Conservation (phyloP, 2,113 vertebrate species). For the Calonectris borealis region DNA sequence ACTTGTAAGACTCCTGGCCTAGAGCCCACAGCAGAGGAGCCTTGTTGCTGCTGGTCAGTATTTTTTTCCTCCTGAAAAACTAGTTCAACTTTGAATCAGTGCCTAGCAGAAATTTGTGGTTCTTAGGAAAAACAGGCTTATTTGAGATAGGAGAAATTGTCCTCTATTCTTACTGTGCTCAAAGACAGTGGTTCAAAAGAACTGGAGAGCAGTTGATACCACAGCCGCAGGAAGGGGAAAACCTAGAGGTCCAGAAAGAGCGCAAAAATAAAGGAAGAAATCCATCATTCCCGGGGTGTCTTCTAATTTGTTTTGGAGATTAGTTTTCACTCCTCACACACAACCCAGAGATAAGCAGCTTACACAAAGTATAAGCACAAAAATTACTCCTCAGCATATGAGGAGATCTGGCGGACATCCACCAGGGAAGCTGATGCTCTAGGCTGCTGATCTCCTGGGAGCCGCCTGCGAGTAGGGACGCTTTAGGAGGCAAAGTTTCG, state of each 20-base stretch:
- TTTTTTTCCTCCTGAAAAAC: neutral
- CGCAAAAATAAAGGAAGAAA: neutral
- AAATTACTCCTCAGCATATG: constrained; percentile 23
- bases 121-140: neutral
- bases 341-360: constrained; percentile 40
- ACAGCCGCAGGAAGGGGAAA: neutral
- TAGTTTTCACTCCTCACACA: constrained; percentile 47
- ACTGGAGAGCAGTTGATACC: neutral
- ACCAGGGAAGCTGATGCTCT: neutral
- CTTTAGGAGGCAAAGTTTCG: neutral
- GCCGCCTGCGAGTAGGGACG: neutral
- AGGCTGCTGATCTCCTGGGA: neutral
- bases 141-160: neutral
- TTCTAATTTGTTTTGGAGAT: constrained; percentile 11
- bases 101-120: neutral
- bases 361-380: constrained; percentile 54
- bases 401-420: neutral
- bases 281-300: neutral
- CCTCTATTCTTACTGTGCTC: neutral
- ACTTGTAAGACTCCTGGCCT: neutral
- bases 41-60: neutral
- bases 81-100: neutral
- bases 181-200: neutral
- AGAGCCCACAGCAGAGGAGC: no score
- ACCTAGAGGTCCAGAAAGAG: neutral